Evolutionary conservation across 1,140 invertebrate genomes (phyloP).

Genomic region (Drosophila pandora): DNA sequence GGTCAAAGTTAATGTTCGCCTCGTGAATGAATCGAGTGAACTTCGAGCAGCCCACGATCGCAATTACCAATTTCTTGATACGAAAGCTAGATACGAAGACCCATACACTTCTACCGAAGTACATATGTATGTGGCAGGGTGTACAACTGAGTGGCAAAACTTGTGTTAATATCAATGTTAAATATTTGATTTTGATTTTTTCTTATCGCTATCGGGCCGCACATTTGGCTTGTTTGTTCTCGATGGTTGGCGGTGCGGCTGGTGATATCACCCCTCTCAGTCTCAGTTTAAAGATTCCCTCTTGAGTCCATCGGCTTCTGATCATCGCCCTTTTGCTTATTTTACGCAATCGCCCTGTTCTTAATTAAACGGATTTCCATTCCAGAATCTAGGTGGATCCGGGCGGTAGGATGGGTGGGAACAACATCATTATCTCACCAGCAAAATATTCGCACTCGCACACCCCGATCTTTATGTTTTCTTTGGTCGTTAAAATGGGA

Average conservation of each 20-base stretch:
- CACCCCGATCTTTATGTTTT: slow-evolving; percentile 46
- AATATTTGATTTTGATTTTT: slow-evolving; percentile 77
- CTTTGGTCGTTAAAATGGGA: too few relatives aligned
- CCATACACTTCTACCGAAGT: neutral
- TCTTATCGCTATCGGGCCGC: slow-evolving; percentile 60
- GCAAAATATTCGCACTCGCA: slow-evolving; percentile 49
- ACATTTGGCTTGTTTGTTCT: slow-evolving; percentile 53
- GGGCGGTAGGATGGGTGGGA: neutral
- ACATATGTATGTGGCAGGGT: slow-evolving; percentile 7
- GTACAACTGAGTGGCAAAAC: slow-evolving; percentile 64
- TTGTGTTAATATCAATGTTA: slow-evolving; percentile 79
- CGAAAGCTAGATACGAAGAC: neutral
- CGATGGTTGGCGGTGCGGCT: slow-evolving; percentile 12
- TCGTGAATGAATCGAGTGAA: slow-evolving; percentile 41
- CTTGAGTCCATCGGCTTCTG: neutral
- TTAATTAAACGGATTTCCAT: slow-evolving; percentile 51
- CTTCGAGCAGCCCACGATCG: slow-evolving; percentile 10
- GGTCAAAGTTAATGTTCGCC: slow-evolving; percentile 68
- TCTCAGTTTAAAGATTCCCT: slow-evolving; percentile 16
- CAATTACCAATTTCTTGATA: slow-evolving; percentile 2
- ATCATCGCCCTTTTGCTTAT: slow-evolving; percentile 17
- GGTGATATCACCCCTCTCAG: slow-evolving; percentile 48
- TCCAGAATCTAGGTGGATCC: neutral
- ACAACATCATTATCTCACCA: slow-evolving; percentile 64
- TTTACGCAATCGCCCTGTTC: slow-evolving; percentile 3